Evolutionary conservation across 1,140 invertebrate species (phyloP).

Genomic region (Drosophila grimshawi): DNA sequence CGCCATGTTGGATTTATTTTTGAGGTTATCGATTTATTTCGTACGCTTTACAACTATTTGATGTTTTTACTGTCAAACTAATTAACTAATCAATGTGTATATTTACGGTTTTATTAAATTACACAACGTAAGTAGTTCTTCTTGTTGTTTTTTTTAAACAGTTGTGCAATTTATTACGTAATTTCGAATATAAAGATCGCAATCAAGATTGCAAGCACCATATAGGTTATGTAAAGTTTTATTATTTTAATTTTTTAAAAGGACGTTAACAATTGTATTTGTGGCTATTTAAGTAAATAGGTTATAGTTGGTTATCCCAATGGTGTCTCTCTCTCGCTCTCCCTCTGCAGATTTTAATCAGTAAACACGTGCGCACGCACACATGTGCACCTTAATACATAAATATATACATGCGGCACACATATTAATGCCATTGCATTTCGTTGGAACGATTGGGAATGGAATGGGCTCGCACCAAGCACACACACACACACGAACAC

Average conservation of each 20-base stretch:
- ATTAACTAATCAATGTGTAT: no score
- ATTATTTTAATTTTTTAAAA: no score
- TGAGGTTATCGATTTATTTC: slow-evolving; percentile 61
- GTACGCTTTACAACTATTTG: background rate
- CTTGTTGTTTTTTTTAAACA: background rate
- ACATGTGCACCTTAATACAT: slow-evolving; percentile 11
- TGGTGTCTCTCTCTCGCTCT: background rate
- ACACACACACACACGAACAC: slow-evolving; percentile 23
- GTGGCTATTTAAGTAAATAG: background rate
- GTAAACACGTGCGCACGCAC: slow-evolving; percentile 36
- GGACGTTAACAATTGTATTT: no score
- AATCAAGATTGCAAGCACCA: background rate
- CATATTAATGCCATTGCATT: slow-evolving; percentile 52
- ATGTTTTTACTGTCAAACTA: background rate
- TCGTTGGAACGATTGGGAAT: slow-evolving; percentile 54
- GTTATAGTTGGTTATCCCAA: background rate
- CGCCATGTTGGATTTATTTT: slow-evolving; percentile 68
- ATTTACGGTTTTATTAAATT: background rate
- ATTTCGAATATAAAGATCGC: background rate
- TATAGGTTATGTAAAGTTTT: no score
- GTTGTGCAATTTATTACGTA: background rate
- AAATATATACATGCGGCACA: slow-evolving; percentile 7
- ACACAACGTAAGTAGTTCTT: background rate
- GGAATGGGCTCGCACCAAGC: slow-evolving; percentile 12
- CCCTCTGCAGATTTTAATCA: slow-evolving; percentile 8